Evolutionary conservation across 2,888 invertebrate species (phyloP), one percentile per base, ranked within the genome.

Genomic region (Eilema griseolum): DNA sequence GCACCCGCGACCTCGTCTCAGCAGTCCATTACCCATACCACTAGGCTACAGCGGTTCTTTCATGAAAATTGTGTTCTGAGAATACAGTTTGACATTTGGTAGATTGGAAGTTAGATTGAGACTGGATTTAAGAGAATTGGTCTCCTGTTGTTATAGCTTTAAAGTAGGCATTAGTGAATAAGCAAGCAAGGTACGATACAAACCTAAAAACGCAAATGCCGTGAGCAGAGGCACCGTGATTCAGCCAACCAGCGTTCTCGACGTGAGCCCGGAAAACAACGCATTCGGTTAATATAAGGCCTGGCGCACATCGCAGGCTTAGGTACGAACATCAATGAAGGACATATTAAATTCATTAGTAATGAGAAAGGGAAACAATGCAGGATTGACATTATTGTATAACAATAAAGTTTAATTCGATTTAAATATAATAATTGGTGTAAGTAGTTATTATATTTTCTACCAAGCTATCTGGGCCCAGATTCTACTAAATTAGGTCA

Each of bases 201-300:
- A 94, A 95, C 95, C 95, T 95, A 95, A 94, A 94, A 94, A 92
- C 88, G 89, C 84, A 93, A 92, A 91, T 92, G 91, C 88, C 89
- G 94, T 94, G 93, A 95, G 94, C 92, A 93, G 94, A 93, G 93
- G 92, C 91, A 93, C 93, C 93, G 92, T 85, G 89, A 86, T 83
- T 85, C 92, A 88, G 90, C 90, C 90, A 88, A 84, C 86, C 91
- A 87, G 92, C 92, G 85, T 75, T 81, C 93, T 91, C 93, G 92
- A 88, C 86, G 89, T 70, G 82, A 80, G 85, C 89, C 94, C 94
- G 92, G 93, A 92, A 93, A 93, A 93, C 85, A 94, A 94, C 77
- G 92, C 90, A 91, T 88, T 87, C 84, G 86, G 92, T 94, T 93
- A 93, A 89, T 88, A 89, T 88, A 81, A 73, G 77, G 85, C 86